Base-by-base conservation (phyloP, 1,140 invertebrate species). In the Calephelis virginiensis region DNA sequence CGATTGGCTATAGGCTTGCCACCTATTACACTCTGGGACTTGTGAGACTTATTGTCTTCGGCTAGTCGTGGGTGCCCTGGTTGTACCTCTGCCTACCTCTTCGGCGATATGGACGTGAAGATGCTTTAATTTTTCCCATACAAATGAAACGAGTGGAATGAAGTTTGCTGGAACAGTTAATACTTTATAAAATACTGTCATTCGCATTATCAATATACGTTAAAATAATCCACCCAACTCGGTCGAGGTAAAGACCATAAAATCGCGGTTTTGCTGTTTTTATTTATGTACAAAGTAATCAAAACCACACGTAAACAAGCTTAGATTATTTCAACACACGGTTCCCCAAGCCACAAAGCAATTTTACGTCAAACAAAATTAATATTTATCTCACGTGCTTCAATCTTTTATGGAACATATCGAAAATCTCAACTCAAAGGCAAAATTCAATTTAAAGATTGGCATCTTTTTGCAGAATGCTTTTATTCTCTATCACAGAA, bases 381-480 rank as follows among this genome's bases (percentile, higher is more conserved):
- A 56, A 56, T 56, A 56, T 56, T 56, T 56, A 56, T 37, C 14
- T 10, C 50, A 61, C 37, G 43, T 45, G 13, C 60, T 37, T 11
- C 60, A 62, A 62, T 46, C 61, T 46, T 62, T 62, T 59, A 59
- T 59, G 28, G 12, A 62, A 62, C 61, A 60, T 66, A 60, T 66
- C 64, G 45, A 66, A 61, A 48, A 66, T 66, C 53, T 66, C 46
- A 53, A 47, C 46, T 46, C 40, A 60, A 56, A 66, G 56, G 56
- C 49, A 61, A 66, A 66, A 66, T 66, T 66, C 64, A 66, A 66
- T 66, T 66, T 66, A 66, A 66, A 66, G 64, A 66, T 66, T 66
- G 64, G 38, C 50, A 66, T 66, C 64, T 66, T 48, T 66, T 56
- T 59, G 50, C 59, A 37, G 28, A 43, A 66, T 50, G 63, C 49